Percentiles rank a stretch among this genome's conserved stretches.
phyloP scores from a whole-genome alignment of 2,797 vertebrate species.

The Trachops cirrhosus region DNA sequence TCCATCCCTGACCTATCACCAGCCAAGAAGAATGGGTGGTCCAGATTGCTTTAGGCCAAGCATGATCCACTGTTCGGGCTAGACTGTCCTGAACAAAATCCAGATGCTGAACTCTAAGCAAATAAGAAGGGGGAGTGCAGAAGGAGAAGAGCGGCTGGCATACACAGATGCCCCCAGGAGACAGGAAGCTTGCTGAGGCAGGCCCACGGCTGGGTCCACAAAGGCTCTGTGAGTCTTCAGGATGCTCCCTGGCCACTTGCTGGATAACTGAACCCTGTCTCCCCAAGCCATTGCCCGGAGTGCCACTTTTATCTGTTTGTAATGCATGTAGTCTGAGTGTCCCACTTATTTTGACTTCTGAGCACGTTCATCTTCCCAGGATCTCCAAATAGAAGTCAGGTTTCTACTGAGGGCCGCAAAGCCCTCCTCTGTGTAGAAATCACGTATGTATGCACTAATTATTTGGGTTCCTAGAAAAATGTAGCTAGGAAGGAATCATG shows the following conservation, averaged over 20 bases:
- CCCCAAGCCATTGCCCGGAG: not conserved
- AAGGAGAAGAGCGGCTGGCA: too few species aligned
- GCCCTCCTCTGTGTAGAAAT: not conserved
- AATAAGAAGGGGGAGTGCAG: not conserved
- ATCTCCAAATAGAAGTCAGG: not conserved
- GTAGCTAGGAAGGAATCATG: not conserved
- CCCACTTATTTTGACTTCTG: not conserved
- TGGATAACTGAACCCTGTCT: not conserved
- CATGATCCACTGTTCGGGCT: not conserved
- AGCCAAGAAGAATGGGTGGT: not conserved
- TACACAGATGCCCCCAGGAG: not conserved
- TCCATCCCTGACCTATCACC: not conserved
- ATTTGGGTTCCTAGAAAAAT: not conserved
- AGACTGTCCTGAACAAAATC: not conserved
- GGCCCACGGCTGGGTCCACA: not conserved
- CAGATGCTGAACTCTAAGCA: not conserved
- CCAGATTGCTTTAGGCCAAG: not conserved
- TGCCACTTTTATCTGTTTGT: not conserved
- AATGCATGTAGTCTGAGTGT: rapidly evolving
- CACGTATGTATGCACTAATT: not conserved
- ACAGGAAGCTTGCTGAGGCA: not conserved
- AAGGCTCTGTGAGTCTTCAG: not conserved
- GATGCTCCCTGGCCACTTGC: not conserved
- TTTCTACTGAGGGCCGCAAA: not conserved
- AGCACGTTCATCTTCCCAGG: not conserved